phyloP scores from a whole-genome alignment of 2,797 vertebrate genomes.

The Alcedo atthis region DNA sequence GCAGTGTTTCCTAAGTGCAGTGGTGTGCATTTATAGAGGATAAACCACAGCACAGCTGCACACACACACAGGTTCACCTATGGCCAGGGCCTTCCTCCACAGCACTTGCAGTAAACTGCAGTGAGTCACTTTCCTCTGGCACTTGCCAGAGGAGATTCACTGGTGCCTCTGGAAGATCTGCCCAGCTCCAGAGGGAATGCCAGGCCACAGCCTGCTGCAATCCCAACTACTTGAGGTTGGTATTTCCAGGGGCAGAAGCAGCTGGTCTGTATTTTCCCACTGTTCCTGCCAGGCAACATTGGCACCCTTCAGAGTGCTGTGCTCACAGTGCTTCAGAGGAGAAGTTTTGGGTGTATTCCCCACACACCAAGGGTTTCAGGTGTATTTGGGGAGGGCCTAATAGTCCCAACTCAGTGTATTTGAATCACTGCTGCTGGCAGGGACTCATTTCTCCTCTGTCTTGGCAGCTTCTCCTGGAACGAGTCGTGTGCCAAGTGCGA shows the following conservation, averaged over 20 bases:
- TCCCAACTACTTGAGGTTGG: not conserved
- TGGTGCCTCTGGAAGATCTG: not conserved
- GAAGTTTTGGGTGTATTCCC: not conserved
- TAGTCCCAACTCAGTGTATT: not conserved
- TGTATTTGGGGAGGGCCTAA: not conserved
- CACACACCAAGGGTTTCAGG: not conserved
- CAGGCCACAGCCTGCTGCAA: not conserved
- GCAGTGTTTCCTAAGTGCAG: not conserved
- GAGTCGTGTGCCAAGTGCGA: constrained; percentile 87
- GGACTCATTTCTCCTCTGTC: not conserved
- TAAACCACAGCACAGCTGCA: not conserved
- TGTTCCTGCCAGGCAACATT: not conserved
- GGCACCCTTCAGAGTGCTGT: not conserved
- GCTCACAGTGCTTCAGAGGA: not conserved
- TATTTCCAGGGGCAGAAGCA: not conserved
- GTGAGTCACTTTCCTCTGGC: not conserved
- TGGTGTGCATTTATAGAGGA: not conserved
- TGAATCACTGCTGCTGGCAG: not conserved
- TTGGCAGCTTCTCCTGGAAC: constrained; percentile 83
- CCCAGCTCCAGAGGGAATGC: not conserved
- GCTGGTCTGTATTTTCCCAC: not conserved
- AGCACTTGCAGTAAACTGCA: not conserved
- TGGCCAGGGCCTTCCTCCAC: not conserved
- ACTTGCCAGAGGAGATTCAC: not conserved
- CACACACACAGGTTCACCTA: not conserved